These are phyloP conservation scores for Epizoanthus scotinus DNA, from an alignment of 92 coral and sea anemone species.

Conservation along the genomic window DNA sequence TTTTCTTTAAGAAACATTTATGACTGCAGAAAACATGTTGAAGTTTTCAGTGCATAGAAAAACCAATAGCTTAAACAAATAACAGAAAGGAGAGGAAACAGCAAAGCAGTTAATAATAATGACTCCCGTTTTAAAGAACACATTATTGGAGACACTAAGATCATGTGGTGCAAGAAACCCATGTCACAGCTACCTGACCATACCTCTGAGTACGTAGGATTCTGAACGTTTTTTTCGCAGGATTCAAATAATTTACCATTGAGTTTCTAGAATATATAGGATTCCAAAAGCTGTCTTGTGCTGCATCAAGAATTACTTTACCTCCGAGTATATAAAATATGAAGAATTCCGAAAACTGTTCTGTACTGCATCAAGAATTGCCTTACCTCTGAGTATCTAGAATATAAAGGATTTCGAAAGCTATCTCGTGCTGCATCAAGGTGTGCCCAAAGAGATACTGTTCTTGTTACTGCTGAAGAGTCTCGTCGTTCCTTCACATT, in stretches of 20 bases:
- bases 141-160: no score
- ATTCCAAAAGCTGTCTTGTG: slow-evolving; percentile 68
- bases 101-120: no score
- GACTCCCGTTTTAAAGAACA: no score
- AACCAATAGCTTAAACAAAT: no score
- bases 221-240: slow-evolving; percentile 65
- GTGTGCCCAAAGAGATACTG: slow-evolving; percentile 97
- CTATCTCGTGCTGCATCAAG: slow-evolving; percentile 74
- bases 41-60: no score
- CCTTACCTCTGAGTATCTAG: slow-evolving; percentile 70
- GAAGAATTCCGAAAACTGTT: slow-evolving; percentile 67
- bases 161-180: no score
- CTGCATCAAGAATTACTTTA: slow-evolving; percentile 46
- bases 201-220: slow-evolving; percentile 77
- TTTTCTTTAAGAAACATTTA: no score
- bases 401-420: slow-evolving; percentile 66
- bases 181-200: no score
- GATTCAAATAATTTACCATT: slow-evolving; percentile 63
- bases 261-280: slow-evolving; percentile 54
- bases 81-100: no score
- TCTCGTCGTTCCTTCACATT: slow-evolving; percentile 74
- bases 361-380: slow-evolving; percentile 49
- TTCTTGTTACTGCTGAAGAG: slow-evolving; percentile 47
- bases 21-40: no score
- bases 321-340: slow-evolving; percentile 73